phyloP scores from a whole-genome alignment of 2,888 invertebrate species.

The Calameuta idolon region DNA sequence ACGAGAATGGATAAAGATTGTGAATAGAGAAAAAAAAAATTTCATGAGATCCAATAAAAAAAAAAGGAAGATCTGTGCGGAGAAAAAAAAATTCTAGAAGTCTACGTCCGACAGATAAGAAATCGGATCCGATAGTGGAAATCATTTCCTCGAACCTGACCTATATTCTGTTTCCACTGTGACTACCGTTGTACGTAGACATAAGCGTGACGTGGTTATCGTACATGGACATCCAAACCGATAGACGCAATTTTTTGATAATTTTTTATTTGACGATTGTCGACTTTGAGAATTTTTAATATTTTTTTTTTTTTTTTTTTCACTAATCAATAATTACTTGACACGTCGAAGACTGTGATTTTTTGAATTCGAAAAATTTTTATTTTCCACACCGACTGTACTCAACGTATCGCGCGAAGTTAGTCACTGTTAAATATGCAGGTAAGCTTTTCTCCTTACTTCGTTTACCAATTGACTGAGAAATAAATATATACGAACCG shows the following conservation, averaged over 20 bases:
- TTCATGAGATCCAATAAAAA: no score
- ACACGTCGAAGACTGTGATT: no score
- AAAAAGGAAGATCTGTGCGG: no score
- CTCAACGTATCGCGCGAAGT: not conserved
- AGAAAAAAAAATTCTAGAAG: not conserved
- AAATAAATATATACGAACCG: not conserved
- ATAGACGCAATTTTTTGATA: not conserved
- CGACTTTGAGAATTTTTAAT: not conserved
- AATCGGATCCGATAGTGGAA: slow-evolving; percentile 4
- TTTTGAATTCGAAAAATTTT: no score
- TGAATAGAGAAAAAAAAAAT: not conserved
- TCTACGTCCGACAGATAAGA: not conserved
- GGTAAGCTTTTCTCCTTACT: not conserved
- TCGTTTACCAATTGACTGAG: not conserved
- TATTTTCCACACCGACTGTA: no score
- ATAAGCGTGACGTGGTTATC: not conserved
- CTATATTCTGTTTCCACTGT: slow-evolving; percentile 10
- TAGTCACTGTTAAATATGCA: not conserved
- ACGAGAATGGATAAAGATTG: not conserved
- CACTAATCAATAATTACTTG: not conserved
- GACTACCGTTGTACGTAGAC: not conserved
- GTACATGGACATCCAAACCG: not conserved
- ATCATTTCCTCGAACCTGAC: slow-evolving; percentile 26
- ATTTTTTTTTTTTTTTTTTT: no score
- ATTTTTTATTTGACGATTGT: not conserved